Conservation (phyloP, 35 echinoderm and acorn worm species). For the Stichopus chloronotus region DNA sequence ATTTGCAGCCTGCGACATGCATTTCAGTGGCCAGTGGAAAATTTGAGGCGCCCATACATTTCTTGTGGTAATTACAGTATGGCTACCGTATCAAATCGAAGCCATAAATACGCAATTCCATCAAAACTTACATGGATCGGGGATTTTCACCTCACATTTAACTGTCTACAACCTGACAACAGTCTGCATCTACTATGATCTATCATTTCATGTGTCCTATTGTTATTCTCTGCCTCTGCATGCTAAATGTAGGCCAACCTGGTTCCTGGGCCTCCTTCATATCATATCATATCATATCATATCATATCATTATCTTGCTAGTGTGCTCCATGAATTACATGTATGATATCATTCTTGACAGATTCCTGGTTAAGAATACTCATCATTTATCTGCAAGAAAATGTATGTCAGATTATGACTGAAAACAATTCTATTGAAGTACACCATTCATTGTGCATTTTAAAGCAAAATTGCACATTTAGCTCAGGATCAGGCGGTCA, state of each 20-base stretch:
- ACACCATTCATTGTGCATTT: background rate
- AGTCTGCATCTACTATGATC: background rate
- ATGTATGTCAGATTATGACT: constrained; percentile 4
- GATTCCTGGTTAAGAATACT: background rate
- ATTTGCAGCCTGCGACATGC: too few relatives aligned
- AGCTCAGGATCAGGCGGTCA: background rate
- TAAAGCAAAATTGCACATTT: constrained; percentile 4
- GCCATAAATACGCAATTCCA: too few relatives aligned
- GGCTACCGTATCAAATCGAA: too few relatives aligned
- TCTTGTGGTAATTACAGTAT: too few relatives aligned
- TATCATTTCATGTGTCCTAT: constrained; percentile 6
- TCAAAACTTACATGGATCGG: too few relatives aligned
- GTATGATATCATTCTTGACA: background rate
- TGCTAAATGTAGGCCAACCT: background rate
- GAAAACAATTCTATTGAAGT: constrained; percentile 5
- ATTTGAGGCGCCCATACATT: too few relatives aligned
- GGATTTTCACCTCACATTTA: background rate
- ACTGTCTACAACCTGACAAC: background rate
- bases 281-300: background rate
- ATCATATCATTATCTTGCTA: constrained; percentile 4
- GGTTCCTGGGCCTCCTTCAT: background rate
- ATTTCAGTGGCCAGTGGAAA: too few relatives aligned
- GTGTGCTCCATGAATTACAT: background rate
- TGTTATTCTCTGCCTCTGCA: background rate
- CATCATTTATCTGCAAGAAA: constrained; percentile 4